Evolutionary conservation across 2,888 invertebrate species (phyloP), one percentile per base, ranked within the genome.

Genomic region (Cosmorhoe ocellata): DNA sequence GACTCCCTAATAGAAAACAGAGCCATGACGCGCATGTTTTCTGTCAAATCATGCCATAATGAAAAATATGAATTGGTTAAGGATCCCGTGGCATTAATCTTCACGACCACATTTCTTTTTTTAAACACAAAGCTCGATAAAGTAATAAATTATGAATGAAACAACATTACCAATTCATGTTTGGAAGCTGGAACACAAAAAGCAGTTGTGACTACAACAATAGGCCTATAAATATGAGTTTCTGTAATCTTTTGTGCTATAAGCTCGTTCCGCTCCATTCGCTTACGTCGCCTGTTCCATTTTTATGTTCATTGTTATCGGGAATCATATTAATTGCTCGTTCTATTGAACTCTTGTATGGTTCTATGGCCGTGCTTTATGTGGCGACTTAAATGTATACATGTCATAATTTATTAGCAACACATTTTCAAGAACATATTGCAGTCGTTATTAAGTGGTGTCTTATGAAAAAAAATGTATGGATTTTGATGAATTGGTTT

Each of bases 111-210:
- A 75, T 72, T 74, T 79, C 80, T 75, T 84, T 83, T 79, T 42
- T 33, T 18, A 81, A 85, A 86, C 81, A 84, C 84, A 85, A 85
- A 85, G 79, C 76, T 72, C 74, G 74, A 81, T 81, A 77, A 66
- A 81, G 79, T 84, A 81, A 87, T 87, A 86, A 84, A 85, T 87
- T 83, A 81, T 83, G 79, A 85, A 85, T 82, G 80, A 76, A 81
- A 79, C 79, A 81, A 82, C 78, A 76, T 79, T 80, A 76, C 73
- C 76, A 71, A 77, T 70, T 69, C 65, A 71, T 80, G 81, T 80
- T 79, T 71, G 66, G 71, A 66, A 71, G 36, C 31, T 68, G 61
- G 67, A 73, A 73, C 76, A 79, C 79, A 83, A 81, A 81, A 83
- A 82, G 69, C 73, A 64, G 69, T 74, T 76, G 70, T 76, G 46